These are phyloP conservation scores for Melanotus villosus DNA, from an alignment of 2,888 invertebrate genomes.

Conservation along the genomic window DNA sequence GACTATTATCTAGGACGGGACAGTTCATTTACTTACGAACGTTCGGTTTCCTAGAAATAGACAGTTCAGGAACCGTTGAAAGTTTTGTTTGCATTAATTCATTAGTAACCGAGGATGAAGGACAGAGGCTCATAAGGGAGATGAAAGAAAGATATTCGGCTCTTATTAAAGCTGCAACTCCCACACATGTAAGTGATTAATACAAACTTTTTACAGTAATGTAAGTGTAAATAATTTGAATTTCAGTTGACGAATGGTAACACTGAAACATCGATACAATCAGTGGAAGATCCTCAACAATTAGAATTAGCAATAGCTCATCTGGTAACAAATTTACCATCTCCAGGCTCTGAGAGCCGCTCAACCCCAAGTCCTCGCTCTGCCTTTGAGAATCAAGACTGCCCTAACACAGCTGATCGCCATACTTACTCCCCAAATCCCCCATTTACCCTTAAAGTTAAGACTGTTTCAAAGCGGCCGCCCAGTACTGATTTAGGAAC, in stretches of 20 bases:
- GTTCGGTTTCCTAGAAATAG: slow-evolving; percentile 87
- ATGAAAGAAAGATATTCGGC: slow-evolving; percentile 88
- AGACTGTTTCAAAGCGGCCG: slow-evolving; percentile 47
- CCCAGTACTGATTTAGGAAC: slow-evolving; percentile 54
- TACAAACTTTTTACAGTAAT: not conserved
- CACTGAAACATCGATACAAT: slow-evolving; percentile 60
- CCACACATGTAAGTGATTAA: slow-evolving; percentile 31
- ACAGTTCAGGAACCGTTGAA: slow-evolving; percentile 83
- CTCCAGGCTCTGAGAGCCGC: slow-evolving; percentile 61
- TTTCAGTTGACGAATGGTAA: slow-evolving; percentile 36
- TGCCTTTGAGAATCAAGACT: slow-evolving; percentile 63
- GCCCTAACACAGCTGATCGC: slow-evolving; percentile 51
- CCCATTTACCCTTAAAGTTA: slow-evolving; percentile 42
- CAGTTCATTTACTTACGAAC: slow-evolving; percentile 88
- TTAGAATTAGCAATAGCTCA: slow-evolving; percentile 82
- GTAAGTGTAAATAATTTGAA: not conserved
- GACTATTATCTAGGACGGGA: slow-evolving; percentile 86
- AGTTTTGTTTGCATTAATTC: slow-evolving; percentile 92
- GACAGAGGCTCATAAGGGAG: slow-evolving; percentile 79
- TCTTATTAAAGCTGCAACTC: slow-evolving; percentile 64
- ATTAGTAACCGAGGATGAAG: slow-evolving; percentile 81
- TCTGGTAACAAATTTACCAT: slow-evolving; percentile 73
- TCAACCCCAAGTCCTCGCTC: slow-evolving; percentile 55
- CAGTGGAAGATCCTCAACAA: slow-evolving; percentile 80
- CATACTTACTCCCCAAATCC: slow-evolving; percentile 44